Conservation (phyloP, 2,797 vertebrate species). For the Myripristis murdjan region DNA sequence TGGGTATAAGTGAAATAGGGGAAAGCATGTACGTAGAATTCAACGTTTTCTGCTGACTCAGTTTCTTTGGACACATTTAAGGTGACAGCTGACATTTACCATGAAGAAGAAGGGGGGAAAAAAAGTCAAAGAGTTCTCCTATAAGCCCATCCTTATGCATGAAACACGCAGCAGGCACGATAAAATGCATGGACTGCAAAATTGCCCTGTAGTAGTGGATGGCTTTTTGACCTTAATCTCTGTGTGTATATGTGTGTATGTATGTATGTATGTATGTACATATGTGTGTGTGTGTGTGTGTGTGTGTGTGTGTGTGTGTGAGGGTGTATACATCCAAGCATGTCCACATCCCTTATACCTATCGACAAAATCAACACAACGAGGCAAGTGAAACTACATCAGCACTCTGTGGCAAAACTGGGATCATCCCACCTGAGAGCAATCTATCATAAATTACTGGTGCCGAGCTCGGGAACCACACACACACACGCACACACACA, state of each 20-base stretch:
- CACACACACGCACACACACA: slow-evolving; percentile 10
- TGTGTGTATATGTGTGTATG: slow-evolving; percentile 10
- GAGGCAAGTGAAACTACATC: slow-evolving; percentile 51
- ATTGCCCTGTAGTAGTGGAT: slow-evolving; percentile 24
- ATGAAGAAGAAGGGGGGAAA: too few relatives aligned
- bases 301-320: slow-evolving; percentile 4
- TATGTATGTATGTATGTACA: slow-evolving; percentile 18
- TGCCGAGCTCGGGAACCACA: slow-evolving; percentile 11
- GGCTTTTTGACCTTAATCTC: slow-evolving; percentile 43
- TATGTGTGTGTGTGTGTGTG: slow-evolving; percentile 6
- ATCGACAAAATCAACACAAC: slow-evolving; percentile 60
- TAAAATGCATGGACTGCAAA: slow-evolving; percentile 59
- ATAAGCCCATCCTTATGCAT: slow-evolving; percentile 37
- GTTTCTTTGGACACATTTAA: slow-evolving; percentile 7
- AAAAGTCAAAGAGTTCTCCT: slow-evolving; percentile 12
- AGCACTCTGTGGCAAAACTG: slow-evolving; percentile 51
- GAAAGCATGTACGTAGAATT: too few relatives aligned
- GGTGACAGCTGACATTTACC: slow-evolving; percentile 45
- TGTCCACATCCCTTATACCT: slow-evolving; percentile 23
- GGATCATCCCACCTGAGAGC: slow-evolving; percentile 24
- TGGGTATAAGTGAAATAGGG: not conserved
- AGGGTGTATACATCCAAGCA: too few relatives aligned
- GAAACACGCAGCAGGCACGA: slow-evolving; percentile 51
- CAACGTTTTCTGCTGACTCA: not conserved
- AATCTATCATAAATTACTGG: slow-evolving; percentile 48